Conservation (phyloP, 1,140 invertebrate genomes). For the Heliothis virescens region DNA sequence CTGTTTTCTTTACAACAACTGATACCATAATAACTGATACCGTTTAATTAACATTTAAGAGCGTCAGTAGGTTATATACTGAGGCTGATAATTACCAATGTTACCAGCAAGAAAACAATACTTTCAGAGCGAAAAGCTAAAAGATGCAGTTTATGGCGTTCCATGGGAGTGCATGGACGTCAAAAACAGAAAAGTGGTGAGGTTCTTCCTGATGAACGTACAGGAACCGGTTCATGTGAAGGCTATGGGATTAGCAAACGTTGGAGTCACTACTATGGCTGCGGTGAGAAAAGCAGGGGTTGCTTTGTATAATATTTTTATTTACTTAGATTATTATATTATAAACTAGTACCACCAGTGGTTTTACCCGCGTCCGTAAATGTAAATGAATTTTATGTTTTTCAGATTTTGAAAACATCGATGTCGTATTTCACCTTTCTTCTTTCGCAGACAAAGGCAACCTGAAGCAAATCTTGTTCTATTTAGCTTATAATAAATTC, state of each 20-base stretch:
- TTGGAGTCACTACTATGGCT: slow-evolving; percentile 62
- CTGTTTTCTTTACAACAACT: no score
- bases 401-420: slow-evolving; percentile 25
- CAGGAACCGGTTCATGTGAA: slow-evolving; percentile 55
- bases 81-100: not conserved
- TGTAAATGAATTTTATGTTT: not conserved
- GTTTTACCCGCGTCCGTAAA: no score
- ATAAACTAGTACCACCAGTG: no score
- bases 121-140: slow-evolving; percentile 48
- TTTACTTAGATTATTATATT: no score
- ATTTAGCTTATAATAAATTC: no score
- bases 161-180: slow-evolving; percentile 62
- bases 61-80: not conserved
- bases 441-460: not conserved
- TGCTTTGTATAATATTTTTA: no score
- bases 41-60: no score
- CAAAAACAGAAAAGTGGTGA: slow-evolving; percentile 52
- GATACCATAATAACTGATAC: no score
- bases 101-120: no score
- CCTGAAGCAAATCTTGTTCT: no score
- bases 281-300: slow-evolving; percentile 33
- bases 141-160: slow-evolving; percentile 54
- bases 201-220: slow-evolving; percentile 51
- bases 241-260: slow-evolving; percentile 55
- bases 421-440: slow-evolving; percentile 22